Evolutionary conservation across 2,113 vertebrate genomes (phyloP).

Genomic region (Cairina moschata): DNA sequence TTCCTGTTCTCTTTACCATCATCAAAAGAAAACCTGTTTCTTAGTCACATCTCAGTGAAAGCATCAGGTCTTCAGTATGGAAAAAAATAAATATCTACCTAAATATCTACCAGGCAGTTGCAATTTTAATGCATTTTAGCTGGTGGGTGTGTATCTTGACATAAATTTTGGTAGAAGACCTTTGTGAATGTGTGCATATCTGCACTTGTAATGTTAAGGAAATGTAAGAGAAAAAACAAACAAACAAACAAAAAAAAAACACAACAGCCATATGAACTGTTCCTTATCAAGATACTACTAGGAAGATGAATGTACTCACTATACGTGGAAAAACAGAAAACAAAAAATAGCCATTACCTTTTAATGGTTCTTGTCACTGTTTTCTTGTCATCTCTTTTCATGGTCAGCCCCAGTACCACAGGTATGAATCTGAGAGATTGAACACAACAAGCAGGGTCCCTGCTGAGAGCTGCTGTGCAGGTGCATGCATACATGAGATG

Average conservation of each 20-base stretch:
- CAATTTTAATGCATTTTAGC: neutral
- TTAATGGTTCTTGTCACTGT: neutral
- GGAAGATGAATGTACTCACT: neutral
- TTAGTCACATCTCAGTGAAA: neutral
- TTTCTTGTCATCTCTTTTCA: neutral
- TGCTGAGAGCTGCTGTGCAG: neutral
- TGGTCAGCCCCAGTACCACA: neutral
- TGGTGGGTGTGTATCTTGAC: neutral
- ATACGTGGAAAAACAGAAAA: neutral
- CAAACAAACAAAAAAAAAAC: too few species aligned
- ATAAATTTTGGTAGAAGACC: neutral
- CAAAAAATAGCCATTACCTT: neutral
- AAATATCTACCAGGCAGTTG: neutral
- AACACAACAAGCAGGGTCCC: neutral
- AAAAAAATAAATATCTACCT: neutral
- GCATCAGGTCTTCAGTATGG: neutral
- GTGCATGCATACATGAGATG: accelerated
- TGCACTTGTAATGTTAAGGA: neutral
- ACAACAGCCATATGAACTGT: neutral
- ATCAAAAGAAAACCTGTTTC: neutral
- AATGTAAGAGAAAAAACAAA: neutral
- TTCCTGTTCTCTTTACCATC: neutral
- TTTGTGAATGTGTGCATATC: neutral
- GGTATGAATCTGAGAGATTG: neutral
- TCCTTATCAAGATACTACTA: neutral